Percentiles rank a stretch among this genome's conserved stretches.
Conservation (phyloP, 2,113 vertebrate species). For the Turdus rufiventris region DNA sequence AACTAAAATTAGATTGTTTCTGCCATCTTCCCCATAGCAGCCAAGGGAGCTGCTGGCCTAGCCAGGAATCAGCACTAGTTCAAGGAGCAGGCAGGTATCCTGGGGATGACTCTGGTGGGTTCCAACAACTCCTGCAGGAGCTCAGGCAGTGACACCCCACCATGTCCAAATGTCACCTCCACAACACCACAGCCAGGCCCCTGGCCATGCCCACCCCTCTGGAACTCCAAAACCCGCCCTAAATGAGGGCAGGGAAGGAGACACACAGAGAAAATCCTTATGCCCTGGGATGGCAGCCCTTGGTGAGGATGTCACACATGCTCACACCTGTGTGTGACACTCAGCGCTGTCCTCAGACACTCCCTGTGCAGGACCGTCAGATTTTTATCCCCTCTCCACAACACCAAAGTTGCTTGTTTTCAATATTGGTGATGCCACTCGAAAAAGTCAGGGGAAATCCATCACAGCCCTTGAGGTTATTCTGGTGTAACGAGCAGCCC, state of each 20-base stretch:
- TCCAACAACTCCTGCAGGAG: not conserved
- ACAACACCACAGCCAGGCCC: not conserved
- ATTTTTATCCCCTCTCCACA: not conserved
- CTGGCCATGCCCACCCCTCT: accelerated
- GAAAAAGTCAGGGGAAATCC: conserved; percentile 19
- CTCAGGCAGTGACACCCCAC: not conserved
- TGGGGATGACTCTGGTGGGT: not conserved
- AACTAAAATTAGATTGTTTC: not conserved
- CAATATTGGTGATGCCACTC: not conserved
- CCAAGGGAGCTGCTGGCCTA: not conserved
- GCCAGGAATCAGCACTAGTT: not conserved
- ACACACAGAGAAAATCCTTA: not conserved
- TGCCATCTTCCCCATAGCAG: not conserved
- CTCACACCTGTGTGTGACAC: not conserved
- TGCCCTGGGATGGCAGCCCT: not conserved
- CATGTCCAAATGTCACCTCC: not conserved
- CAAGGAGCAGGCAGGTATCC: not conserved
- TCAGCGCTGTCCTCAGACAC: not conserved
- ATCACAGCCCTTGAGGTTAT: not conserved
- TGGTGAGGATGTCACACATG: accelerated
- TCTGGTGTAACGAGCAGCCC: not conserved
- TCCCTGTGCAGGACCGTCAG: accelerated
- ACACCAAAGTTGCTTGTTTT: not conserved
- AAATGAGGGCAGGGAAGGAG: not conserved
- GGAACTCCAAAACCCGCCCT: not conserved